Base-by-base conservation (phyloP, 2,888 invertebrate species). In the Ischnus inquisitorius region DNA sequence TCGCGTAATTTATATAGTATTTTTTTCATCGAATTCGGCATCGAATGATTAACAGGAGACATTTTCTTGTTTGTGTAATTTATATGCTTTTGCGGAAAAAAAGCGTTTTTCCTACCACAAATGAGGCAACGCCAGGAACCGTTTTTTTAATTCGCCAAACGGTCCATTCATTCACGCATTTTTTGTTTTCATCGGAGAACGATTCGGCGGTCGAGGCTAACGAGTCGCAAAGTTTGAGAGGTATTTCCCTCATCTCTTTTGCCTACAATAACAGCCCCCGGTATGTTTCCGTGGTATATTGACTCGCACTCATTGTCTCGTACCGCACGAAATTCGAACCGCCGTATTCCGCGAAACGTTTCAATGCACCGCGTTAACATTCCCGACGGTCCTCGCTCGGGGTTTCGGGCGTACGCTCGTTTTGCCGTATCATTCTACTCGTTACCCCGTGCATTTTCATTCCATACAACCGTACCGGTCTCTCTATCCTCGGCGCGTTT, bases 291-390 rank as follows among this genome's bases (percentile, higher is more conserved):
- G 54, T 54, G 54, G 54, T 54, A 22, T 54, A 54, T 54, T 54
- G 54, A 54, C 54, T 60, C 14, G n/a, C n/a, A n/a, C n/a, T 34
- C 16, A 14, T 34, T 74, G 72, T 67, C 67, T 68, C n/a, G 48
- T 69, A 6, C 12, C 28, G 68, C 48, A 16, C 43, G 28, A 48
- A 80, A 68, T 57, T 71, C n/a, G 71, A 4, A 22, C 19, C 25
- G 62, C 75, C 51, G 80, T 54, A 80, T 68, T 79, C 14, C 22
- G 54, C 22, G 22, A 57, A 71, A 79, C 67, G 48, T 74, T 74
- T 80, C 46, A 39, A 68, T 16, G n/a, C 51, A 16, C 41, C 22
- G 5, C 65, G 67, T 68, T 57, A 74, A 74, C 67, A 68, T 62
- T 41, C 51, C 60, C 25, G 48, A 74, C 67, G 14, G 68, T 16